Evolutionary conservation across 1,140 invertebrate species (phyloP), one percentile per base, ranked within the genome.

Genomic region (Hirudo medicinalis): DNA sequence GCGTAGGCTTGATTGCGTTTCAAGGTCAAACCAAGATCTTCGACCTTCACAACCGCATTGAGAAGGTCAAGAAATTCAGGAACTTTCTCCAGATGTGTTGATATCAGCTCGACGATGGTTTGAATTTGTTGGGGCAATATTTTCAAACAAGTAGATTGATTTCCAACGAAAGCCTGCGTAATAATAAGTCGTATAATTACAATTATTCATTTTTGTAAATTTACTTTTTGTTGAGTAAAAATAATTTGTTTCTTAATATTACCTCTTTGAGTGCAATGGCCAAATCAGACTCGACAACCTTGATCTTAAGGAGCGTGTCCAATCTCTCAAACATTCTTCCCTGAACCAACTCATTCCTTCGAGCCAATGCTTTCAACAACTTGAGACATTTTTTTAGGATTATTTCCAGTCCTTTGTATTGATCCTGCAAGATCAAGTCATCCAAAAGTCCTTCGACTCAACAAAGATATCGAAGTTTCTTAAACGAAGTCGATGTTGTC

Each of bases 261-360:
- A 81, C 81, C 78, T 81, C 80, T 49, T 76, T 79, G 11, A 80
- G 70, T 53, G 76, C 76, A 66, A 79, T 75, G 19, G 79, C 79
- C 13, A 80, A 63, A 71, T 80, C 76, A 22, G 76, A 54, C 57
- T 78, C 76, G 11, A 78, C 78, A 13, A 78, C 79, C 72, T 80
- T 76, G 32, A 77, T 78, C 3, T 74, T 75, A 66, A 81, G 72
- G 4, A 81, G 40, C 63, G 76, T 71, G 72, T 81, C 79, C 29
- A 81, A 73, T 29, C 78, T 40, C 70, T 81, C 78, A 75, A 80
- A 81, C 74, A 81, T 71, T n/a, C 79, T 75, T 55, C 75, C 74
- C 69, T 81, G 80, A 22, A 81, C 78, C 15, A 77, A 69, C 13
- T 75, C 75, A 72, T 81, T 81, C 19, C 76, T 73, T 9, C 73